These are phyloP conservation scores for Parasteatoda lunata DNA, from an alignment of 2,888 invertebrate species.

Conservation along the genomic window DNA sequence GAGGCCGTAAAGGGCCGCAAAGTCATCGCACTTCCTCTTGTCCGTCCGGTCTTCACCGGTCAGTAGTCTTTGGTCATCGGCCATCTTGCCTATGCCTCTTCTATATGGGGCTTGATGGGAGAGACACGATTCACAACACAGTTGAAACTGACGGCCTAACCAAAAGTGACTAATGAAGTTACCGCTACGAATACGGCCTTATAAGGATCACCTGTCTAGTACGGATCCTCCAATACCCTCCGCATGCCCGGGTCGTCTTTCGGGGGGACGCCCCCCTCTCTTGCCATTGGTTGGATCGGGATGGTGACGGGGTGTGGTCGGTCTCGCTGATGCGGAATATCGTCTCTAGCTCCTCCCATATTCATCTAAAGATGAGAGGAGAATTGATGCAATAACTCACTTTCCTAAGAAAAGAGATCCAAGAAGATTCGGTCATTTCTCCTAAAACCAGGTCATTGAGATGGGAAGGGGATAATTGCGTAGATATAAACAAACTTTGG, in stretches of 20 bases:
- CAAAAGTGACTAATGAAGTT: slow-evolving; percentile 74
- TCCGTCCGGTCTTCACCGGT: slow-evolving; percentile 74
- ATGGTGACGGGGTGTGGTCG: slow-evolving; percentile 20
- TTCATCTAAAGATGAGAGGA: background rate
- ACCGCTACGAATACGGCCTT: slow-evolving; percentile 72
- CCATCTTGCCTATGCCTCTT: slow-evolving; percentile 70
- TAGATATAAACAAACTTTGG: slow-evolving; percentile 62
- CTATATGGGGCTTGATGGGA: slow-evolving; percentile 47
- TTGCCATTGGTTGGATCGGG: slow-evolving; percentile 34
- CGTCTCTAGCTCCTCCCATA: slow-evolving; percentile 7
- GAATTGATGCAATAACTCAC: slow-evolving; percentile 62
- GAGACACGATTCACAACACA: slow-evolving; percentile 68
- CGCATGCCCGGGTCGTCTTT: slow-evolving; percentile 50
- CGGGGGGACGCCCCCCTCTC: slow-evolving; percentile 39
- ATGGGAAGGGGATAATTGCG: slow-evolving; percentile 52
- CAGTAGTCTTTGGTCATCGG: slow-evolving; percentile 73
- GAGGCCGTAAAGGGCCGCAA: slow-evolving; percentile 87
- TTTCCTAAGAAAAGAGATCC: slow-evolving; percentile 10
- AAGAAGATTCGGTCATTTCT: slow-evolving; percentile 27
- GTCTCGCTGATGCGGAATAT: slow-evolving; percentile 14
- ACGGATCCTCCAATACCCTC: slow-evolving; percentile 66
- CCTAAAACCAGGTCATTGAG: slow-evolving; percentile 34
- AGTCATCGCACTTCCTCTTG: slow-evolving; percentile 83
- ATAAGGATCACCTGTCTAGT: slow-evolving; percentile 69
- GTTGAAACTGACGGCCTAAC: slow-evolving; percentile 73